phyloP scores from a whole-genome alignment of 2,113 vertebrate genomes.

The Mystacornis crossleyi region DNA sequence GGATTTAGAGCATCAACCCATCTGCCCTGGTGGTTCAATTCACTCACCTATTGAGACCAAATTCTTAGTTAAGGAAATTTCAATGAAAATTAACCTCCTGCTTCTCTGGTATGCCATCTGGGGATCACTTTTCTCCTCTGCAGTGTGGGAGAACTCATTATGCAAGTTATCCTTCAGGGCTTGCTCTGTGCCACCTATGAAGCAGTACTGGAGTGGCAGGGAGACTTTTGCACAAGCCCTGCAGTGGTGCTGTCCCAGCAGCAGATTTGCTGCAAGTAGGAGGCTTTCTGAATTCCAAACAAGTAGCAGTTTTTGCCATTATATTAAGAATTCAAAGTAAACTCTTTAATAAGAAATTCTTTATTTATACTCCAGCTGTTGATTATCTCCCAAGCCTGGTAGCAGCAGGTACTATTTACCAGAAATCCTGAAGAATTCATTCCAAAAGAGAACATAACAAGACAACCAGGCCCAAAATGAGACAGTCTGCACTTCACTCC shows the following conservation, averaged over 20 bases:
- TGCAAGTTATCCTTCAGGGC: neutral
- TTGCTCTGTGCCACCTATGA: neutral
- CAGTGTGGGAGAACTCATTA: neutral
- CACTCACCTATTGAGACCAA: neutral
- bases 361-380: neutral
- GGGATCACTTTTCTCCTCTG: neutral
- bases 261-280: conserved; percentile 10
- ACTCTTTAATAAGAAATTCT: neutral
- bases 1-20: neutral
- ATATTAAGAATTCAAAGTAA: conserved; percentile 39
- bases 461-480: neutral
- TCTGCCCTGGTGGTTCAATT: neutral
- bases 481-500: neutral
- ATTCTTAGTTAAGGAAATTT: neutral
- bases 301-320: neutral
- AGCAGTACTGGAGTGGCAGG: neutral
- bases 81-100: conserved; percentile 18
- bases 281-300: neutral
- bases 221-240: neutral
- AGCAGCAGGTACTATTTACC: conserved; percentile 50
- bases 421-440: conserved; percentile 9
- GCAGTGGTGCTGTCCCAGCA: neutral
- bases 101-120: neutral
- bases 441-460: neutral
- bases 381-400: neutral